Evolutionary conservation across 1,140 invertebrate species (phyloP).

Genomic region (Cephus cinctus): DNA sequence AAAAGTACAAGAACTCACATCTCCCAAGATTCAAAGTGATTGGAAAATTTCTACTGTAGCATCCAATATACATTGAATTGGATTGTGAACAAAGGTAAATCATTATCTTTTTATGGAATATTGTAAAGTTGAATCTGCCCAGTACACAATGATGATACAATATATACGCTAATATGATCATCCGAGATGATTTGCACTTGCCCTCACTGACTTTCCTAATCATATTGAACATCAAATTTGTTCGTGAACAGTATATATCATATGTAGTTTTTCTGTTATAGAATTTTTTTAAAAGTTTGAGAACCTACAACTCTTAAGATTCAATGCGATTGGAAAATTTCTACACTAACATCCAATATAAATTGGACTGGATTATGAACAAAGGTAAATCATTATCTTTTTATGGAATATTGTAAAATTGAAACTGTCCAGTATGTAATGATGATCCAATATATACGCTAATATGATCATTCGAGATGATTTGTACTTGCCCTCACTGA

Average conservation of each 20-base stretch:
- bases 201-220: constrained; percentile 8
- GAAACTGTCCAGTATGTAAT: too few species aligned
- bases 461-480: constrained; percentile 10
- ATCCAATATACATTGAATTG: constrained; percentile 7
- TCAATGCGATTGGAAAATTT: neutral
- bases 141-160: constrained; percentile 6
- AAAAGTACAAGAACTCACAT: neutral
- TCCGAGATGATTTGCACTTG: constrained; percentile 8
- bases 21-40: neutral
- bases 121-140: neutral
- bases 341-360: neutral
- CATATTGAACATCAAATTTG: neutral
- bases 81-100: neutral
- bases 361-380: neutral
- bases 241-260: neutral
- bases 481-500: constrained; percentile 14
- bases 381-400: neutral
- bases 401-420: neutral
- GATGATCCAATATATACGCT: constrained; percentile 14
- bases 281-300: constrained; percentile 6
- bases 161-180: constrained; percentile 16
- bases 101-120: neutral
- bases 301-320: too few species aligned
- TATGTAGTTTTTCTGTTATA: constrained; percentile 5
- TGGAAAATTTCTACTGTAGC: neutral